Evolutionary conservation across 1,140 invertebrate species (phyloP).

Genomic region (Macrobrachium rosenbergii): DNA sequence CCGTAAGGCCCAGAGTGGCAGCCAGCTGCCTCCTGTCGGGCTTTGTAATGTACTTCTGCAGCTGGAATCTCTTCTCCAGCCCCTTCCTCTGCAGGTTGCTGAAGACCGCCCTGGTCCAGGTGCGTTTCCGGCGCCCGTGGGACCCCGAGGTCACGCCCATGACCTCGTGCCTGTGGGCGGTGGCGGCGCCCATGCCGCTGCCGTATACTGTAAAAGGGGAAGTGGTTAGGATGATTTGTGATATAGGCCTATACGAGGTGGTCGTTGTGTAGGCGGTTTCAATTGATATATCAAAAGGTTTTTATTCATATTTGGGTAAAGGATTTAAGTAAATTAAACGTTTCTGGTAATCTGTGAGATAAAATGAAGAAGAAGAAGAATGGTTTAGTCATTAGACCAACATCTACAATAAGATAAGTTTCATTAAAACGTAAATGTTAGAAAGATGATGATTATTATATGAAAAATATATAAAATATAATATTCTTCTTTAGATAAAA

Average conservation of each 20-base stretch:
- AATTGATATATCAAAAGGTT: too few relatives aligned
- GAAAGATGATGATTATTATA: too few relatives aligned
- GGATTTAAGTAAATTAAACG: too few relatives aligned
- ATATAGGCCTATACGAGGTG: neutral
- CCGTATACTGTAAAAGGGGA: constrained; percentile 36
- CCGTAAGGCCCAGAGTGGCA: constrained; percentile 94
- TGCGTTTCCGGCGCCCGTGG: constrained; percentile 68
- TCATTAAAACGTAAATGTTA: too few relatives aligned
- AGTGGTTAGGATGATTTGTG: neutral
- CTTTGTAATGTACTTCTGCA: constrained; percentile 99
- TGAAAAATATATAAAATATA: too few relatives aligned
- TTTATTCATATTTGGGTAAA: too few relatives aligned
- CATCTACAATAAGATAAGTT: too few relatives aligned
- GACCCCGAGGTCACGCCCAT: constrained; percentile 64
- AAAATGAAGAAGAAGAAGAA: too few relatives aligned
- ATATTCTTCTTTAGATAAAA: too few relatives aligned
- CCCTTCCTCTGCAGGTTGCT: constrained; percentile 94
- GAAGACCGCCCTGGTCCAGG: constrained; percentile 81
- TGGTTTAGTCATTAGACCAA: too few relatives aligned
- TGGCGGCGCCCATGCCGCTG: constrained; percentile 30
- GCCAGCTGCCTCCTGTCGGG: constrained; percentile 96
- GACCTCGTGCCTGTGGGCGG: constrained; percentile 1
- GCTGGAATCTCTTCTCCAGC: constrained; percentile 92
- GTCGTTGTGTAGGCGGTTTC: too few relatives aligned
- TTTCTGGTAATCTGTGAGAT: too few relatives aligned